These are phyloP conservation scores for Cromileptes altivelis DNA, from an alignment of 2,113 vertebrate species.

Conservation along the genomic window DNA sequence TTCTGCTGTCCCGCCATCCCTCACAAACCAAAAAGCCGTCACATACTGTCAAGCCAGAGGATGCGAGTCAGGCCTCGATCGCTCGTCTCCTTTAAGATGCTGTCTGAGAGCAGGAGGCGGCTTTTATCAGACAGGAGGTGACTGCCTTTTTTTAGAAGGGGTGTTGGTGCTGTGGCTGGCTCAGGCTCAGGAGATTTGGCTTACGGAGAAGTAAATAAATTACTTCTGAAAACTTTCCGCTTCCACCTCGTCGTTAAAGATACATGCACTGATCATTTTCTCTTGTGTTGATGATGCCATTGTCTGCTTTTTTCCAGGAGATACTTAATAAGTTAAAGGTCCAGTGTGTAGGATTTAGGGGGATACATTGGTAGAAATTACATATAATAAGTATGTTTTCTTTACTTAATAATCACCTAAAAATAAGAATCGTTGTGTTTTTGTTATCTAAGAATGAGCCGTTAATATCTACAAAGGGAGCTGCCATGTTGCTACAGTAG, in stretches of 20 bases:
- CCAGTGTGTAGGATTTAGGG: no score
- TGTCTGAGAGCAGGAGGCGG: slow-evolving; percentile 15
- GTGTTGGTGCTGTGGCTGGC: slow-evolving; percentile 35
- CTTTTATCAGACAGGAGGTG: slow-evolving; percentile 9
- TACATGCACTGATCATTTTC: neutral
- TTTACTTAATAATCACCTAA: no score
- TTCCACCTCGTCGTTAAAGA: slow-evolving; percentile 13
- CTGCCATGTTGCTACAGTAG: no score
- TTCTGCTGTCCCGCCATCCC: neutral
- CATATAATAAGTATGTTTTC: no score
- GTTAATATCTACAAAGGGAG: no score
- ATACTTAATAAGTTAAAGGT: neutral
- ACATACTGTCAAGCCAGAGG: slow-evolving; percentile 20
- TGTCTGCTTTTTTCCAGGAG: neutral
- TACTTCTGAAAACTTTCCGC: slow-evolving; percentile 9
- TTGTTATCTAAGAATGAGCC: no score
- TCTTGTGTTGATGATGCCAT: neutral
- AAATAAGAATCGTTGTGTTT: no score
- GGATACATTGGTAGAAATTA: no score
- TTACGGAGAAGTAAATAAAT: slow-evolving; percentile 34
- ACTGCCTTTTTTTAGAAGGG: slow-evolving; percentile 21
- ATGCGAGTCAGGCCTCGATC: slow-evolving; percentile 19
- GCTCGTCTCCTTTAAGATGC: slow-evolving; percentile 18
- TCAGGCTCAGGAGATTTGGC: slow-evolving; percentile 50
- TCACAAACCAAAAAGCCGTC: slow-evolving; percentile 15